Percentiles rank a stretch among this genome's conserved stretches.
Conservation (phyloP, 2,888 invertebrate species). For the Slavum lentiscoides region DNA sequence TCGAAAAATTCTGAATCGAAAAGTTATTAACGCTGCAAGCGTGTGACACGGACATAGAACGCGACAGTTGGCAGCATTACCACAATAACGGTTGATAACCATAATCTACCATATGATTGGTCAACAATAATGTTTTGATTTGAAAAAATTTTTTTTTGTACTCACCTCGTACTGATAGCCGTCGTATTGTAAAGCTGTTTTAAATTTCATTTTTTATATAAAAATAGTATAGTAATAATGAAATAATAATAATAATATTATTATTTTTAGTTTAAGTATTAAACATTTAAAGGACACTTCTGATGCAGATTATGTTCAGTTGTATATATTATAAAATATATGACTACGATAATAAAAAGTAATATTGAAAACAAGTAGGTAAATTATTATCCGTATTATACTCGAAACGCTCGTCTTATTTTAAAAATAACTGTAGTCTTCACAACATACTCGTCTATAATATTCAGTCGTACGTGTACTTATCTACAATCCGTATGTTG, state of each 20-base stretch:
- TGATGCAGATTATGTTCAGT: no score
- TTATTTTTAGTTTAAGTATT: no score
- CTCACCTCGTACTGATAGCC: neutral
- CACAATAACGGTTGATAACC: constrained; percentile 35
- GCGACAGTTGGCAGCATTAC: constrained; percentile 9
- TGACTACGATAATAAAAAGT: neutral
- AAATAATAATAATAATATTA: no score
- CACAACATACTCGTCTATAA: neutral
- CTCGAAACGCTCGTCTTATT: neutral
- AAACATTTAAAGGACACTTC: no score
- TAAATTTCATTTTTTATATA: no score
- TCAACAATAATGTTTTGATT: constrained; percentile 19
- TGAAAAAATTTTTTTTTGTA: neutral
- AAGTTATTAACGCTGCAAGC: no score
- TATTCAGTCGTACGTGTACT: constrained; percentile 16
- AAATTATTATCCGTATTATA: neutral
- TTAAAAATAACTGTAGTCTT: neutral
- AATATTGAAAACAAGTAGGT: constrained; percentile 14
- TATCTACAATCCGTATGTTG: neutral
- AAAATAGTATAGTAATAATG: no score
- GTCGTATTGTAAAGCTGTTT: no score
- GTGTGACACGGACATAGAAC: no score
- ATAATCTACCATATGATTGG: constrained; percentile 39
- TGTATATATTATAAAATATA: neutral
- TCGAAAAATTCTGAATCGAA: no score